These are phyloP conservation scores for Lasius platythorax DNA, from an alignment of 2,888 invertebrate genomes.

Conservation along the genomic window DNA sequence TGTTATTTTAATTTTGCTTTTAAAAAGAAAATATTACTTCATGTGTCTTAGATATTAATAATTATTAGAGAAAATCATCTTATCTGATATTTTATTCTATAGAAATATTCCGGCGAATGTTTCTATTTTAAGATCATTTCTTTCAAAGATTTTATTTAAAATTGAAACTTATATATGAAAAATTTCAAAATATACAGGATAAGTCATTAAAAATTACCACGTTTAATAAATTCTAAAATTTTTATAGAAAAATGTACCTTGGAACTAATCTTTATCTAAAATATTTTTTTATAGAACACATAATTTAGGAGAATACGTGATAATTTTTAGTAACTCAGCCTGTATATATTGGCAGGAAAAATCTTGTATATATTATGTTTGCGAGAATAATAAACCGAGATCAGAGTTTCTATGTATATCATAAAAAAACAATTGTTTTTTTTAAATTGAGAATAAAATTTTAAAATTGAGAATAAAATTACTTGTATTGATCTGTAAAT, in stretches of 20 bases:
- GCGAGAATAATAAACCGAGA: not conserved
- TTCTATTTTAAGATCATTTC: not conserved
- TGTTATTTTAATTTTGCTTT: not conserved
- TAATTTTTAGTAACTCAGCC: not conserved
- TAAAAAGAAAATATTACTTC: not conserved
- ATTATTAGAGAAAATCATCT: not conserved
- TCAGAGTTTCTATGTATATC: not conserved
- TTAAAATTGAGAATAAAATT: not conserved
- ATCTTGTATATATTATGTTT: not conserved
- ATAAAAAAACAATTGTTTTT: not conserved
- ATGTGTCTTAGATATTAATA: not conserved
- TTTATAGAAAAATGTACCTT: not conserved
- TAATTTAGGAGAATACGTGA: not conserved
- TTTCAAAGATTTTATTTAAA: not conserved
- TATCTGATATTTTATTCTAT: not conserved
- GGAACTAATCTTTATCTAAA: not conserved
- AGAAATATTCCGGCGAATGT: not conserved
- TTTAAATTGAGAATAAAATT: not conserved
- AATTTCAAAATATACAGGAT: not conserved
- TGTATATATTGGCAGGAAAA: not conserved
- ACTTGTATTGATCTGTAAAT: not conserved
- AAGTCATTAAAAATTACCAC: not conserved
- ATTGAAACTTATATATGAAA: not conserved
- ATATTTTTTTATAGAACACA: not conserved
- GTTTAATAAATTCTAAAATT: not conserved